phyloP scores from a whole-genome alignment of 2,113 vertebrate species.

The Alligator sinensis region DNA sequence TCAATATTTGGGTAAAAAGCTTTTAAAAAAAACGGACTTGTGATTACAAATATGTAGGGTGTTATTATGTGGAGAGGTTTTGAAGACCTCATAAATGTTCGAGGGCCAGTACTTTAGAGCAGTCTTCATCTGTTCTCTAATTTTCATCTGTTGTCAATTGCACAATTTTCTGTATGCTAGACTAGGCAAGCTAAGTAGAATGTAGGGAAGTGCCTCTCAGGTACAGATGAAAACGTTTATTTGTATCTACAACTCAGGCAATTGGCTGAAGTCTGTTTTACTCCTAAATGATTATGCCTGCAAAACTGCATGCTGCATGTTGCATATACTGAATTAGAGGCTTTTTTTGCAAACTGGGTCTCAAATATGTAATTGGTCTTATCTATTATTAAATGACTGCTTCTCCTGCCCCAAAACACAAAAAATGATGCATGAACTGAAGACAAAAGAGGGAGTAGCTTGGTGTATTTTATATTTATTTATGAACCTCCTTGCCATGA shows the following conservation, averaged over 20 bases:
- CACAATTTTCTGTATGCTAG: not conserved
- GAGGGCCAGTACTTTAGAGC: not conserved
- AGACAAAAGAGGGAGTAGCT: not conserved
- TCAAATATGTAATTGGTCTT: not conserved
- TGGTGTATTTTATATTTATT: not conserved
- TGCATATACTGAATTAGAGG: not conserved
- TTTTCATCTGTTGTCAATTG: rapidly evolving
- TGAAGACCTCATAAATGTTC: not conserved
- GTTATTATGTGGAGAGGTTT: not conserved
- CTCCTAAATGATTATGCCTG: not conserved
- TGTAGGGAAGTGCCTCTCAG: not conserved
- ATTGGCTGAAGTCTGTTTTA: not conserved
- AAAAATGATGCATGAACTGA: not conserved
- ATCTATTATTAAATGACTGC: not conserved
- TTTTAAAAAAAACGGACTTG: not conserved
- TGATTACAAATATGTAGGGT: not conserved
- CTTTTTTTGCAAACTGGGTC: not conserved
- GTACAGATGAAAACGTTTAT: not conserved
- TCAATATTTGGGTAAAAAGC: not conserved
- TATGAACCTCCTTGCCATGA: not conserved
- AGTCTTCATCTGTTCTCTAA: not conserved
- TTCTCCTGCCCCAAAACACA: not conserved
- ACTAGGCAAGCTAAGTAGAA: not conserved
- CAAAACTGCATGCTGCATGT: not conserved
- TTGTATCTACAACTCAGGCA: not conserved